A percentile compares a stretch with the other conserved stretches of the same genome.
These are phyloP conservation scores for Schizopygopsis pylzovi DNA, from an alignment of 2,797 vertebrate genomes.

Conservation along the genomic window DNA sequence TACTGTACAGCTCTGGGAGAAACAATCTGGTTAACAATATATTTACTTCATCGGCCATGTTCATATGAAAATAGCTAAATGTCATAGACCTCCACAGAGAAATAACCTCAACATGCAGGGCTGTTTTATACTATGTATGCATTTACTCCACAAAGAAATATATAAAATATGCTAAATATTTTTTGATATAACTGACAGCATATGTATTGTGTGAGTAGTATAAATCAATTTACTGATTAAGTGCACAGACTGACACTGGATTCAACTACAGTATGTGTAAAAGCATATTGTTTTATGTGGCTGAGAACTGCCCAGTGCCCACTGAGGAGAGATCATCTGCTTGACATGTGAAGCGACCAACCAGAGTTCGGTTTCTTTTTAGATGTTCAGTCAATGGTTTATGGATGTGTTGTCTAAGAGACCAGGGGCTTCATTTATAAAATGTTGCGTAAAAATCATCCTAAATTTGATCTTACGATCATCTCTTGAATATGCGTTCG, in stretches of 20 bases:
- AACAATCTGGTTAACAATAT: neutral
- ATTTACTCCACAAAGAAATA: neutral
- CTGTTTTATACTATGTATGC: neutral
- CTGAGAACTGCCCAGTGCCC: neutral
- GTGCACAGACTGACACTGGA: neutral
- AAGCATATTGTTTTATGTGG: neutral
- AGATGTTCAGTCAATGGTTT: conserved; percentile 8
- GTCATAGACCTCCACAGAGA: neutral
- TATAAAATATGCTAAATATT: neutral
- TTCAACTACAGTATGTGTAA: neutral
- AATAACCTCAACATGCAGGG: neutral
- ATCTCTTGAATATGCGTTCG: too few species aligned
- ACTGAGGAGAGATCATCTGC: neutral
- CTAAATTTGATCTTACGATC: too few species aligned
- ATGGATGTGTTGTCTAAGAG: neutral
- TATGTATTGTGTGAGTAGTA: neutral
- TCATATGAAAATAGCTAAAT: neutral
- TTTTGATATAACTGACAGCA: neutral
- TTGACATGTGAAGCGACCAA: conserved; percentile 1
- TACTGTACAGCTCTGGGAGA: neutral
- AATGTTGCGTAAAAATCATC: too few species aligned
- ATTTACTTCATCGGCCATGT: neutral
- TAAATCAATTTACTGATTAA: neutral
- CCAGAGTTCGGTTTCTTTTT: neutral
- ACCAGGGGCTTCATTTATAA: neutral